Evolutionary conservation across 2,113 vertebrate species (phyloP).

Genomic region (Circaetus cinerascens): DNA sequence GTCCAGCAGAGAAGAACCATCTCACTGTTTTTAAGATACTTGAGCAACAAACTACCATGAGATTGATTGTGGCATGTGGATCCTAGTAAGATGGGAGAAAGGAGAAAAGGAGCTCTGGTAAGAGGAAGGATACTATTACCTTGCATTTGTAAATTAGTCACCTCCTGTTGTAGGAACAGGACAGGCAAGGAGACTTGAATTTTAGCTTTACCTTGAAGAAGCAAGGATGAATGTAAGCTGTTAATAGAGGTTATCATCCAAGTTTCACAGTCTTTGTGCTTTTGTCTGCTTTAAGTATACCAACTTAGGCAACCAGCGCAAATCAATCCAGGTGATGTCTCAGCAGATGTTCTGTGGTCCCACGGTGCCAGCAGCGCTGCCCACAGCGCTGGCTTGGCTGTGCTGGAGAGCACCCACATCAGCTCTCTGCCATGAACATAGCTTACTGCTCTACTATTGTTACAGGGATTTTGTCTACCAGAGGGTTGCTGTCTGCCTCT

Average conservation of each 20-base stretch:
- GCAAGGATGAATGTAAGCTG: neutral
- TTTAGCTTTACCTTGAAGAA: neutral
- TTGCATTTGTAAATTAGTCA: neutral
- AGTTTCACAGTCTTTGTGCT: neutral
- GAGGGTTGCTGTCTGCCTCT: neutral
- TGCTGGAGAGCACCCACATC: neutral
- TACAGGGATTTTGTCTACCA: neutral
- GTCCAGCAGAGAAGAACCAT: neutral
- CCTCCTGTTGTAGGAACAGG: neutral
- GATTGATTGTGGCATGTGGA: neutral
- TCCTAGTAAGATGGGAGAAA: neutral
- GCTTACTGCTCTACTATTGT: neutral
- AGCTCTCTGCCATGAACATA: neutral
- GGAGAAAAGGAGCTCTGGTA: neutral
- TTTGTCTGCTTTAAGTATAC: neutral
- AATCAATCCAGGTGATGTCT: neutral
- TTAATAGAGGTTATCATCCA: neutral
- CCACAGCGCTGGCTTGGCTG: rapidly evolving
- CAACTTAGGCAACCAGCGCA: neutral
- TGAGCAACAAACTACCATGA: neutral
- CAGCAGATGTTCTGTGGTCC: neutral
- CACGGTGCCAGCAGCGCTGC: rapidly evolving
- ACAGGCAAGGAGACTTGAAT: neutral
- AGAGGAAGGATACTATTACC: neutral
- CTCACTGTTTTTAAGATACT: neutral